phyloP scores from a whole-genome alignment of 2,888 invertebrate species.

The Hydraecia micacea region DNA sequence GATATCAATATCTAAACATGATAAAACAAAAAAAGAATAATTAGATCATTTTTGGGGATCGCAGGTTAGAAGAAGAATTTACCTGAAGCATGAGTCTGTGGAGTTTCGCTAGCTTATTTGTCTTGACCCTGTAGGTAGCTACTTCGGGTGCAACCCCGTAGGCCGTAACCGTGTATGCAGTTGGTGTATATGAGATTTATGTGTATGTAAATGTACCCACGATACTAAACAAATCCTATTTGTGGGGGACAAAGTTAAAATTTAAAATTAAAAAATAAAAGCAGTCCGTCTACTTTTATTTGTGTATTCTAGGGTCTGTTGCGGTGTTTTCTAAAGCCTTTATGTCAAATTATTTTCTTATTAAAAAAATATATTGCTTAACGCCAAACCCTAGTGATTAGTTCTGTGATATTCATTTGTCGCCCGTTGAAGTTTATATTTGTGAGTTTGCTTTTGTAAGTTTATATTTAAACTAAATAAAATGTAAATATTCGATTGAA shows the following conservation, averaged over 20 bases:
- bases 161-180: too few relatives aligned
- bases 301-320: neutral
- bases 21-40: neutral
- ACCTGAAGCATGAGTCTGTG: neutral
- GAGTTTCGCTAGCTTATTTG: neutral
- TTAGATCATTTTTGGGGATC: neutral
- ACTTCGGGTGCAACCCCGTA: neutral
- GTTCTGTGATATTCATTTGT: slow-evolving; percentile 24
- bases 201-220: neutral
- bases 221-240: neutral
- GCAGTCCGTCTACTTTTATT: neutral
- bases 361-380: neutral
- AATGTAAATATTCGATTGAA: slow-evolving; percentile 26
- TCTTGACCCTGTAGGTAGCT: neutral
- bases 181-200: neutral
- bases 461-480: slow-evolving; percentile 30
- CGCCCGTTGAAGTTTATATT: neutral
- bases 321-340: too few relatives aligned
- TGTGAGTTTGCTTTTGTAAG: slow-evolving; percentile 27
- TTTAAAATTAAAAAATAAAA: neutral
- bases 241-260: too few relatives aligned
- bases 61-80: too few relatives aligned
- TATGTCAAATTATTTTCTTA: neutral
- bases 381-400: neutral
- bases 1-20: neutral